Evolutionary conservation across 2,888 invertebrate species (phyloP), one percentile per base, ranked within the genome.

Genomic region (Eupeodes latifasciatus): DNA sequence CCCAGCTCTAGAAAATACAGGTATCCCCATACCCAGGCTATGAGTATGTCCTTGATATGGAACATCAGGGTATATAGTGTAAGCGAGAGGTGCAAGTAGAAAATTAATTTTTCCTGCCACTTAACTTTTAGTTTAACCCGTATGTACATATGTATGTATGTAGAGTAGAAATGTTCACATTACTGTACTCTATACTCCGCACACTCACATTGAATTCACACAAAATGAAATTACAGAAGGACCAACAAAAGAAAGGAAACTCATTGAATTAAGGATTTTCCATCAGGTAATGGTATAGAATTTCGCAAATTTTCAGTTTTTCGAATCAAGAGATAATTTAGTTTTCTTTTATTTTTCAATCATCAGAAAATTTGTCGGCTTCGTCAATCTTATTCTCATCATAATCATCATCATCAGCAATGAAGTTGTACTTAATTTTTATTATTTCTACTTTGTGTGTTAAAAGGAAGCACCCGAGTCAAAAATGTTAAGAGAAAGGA

Each of bases 41-140:
- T 40, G 19, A 61, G 34, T 82, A 19, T 49, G 64, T 10, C 10
- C 44, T 51, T 16, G 16, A 9, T 16, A 4, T 16, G 14, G 40
- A n/a, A 40, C 27, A 16, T 16, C 55, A 9, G 59, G 2, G 34
- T 40, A 40, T 40, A 40, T 40, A 40, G 59, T 36, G 76, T 51
- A 61, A 27, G 34, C 57, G 55, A 3, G 40, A 72, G 82, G 66
- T 78, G 78, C 59, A 64, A 44, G 64, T 5, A 71, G 72, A 72
- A 72, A 78, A 53, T 71, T 55, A 72, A 51, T 64, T 77, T 77
- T 72, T 83, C 66, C 64, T 77, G 49, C 72, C 66, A 83, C 71
- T 78, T 83, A 78, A 72, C 59, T 78, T 66, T 66, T 4, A 66
- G 69, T 66, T 83, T 77, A 27, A 27, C 27, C 27, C 3, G 27